These are phyloP conservation scores for Acipenser transmontanus DNA, from an alignment of 2,797 vertebrate species.

Conservation along the genomic window DNA sequence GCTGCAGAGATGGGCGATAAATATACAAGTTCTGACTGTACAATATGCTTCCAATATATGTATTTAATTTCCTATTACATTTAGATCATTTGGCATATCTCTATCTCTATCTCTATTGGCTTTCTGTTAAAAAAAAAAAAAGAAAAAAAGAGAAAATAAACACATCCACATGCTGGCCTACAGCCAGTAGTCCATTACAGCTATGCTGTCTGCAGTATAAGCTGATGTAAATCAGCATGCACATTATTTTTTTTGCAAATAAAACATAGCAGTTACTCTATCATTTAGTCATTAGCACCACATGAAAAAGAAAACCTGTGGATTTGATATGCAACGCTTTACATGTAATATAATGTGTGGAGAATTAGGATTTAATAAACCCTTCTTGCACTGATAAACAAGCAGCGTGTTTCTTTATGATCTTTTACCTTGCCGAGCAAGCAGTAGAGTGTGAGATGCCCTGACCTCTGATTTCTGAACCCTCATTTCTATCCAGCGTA, in stretches of 20 bases:
- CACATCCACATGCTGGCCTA: slow-evolving; percentile 22
- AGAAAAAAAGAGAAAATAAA: slow-evolving; percentile 18
- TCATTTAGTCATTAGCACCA: no score
- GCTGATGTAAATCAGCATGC: neutral
- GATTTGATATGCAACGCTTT: no score
- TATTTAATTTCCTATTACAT: no score
- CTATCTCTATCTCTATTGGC: slow-evolving; percentile 18
- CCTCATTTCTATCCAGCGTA: neutral
- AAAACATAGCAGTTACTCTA: no score
- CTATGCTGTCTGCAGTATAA: slow-evolving; percentile 5
- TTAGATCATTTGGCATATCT: slow-evolving; percentile 3
- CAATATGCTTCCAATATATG: no score
- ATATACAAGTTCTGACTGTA: no score
- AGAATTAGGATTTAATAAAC: neutral
- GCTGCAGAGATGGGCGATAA: no score
- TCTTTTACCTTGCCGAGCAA: slow-evolving; percentile 17
- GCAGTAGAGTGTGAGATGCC: neutral
- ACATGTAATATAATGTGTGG: no score
- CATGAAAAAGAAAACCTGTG: no score
- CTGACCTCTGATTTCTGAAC: slow-evolving; percentile 4
- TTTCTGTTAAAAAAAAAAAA: slow-evolving; percentile 25
- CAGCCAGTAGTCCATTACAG: slow-evolving; percentile 13
- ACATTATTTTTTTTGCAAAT: no score
- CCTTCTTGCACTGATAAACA: neutral
- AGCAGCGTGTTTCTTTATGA: slow-evolving; percentile 1